Conservation (phyloP, 1,140 invertebrate species). For the Drosophila ambigua region DNA sequence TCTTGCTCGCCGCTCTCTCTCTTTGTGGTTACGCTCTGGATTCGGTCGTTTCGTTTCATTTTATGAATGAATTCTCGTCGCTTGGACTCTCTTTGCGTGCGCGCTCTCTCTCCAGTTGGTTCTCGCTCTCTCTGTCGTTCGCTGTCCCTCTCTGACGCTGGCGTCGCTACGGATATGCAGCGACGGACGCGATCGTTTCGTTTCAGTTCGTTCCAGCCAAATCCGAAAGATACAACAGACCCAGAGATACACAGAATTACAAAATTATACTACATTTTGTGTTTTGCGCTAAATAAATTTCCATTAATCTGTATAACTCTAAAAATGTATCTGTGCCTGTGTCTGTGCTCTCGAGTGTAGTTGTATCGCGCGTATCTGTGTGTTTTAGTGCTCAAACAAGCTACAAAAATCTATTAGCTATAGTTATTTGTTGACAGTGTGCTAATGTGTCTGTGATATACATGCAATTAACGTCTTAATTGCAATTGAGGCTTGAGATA, state of each 20-base stretch:
- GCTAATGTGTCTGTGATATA: slow-evolving; percentile 48
- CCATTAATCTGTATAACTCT: slow-evolving; percentile 49
- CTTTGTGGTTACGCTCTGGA: no score
- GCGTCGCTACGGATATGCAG: slow-evolving; percentile 69
- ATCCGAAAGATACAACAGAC: slow-evolving; percentile 83
- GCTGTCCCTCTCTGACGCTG: slow-evolving; percentile 39
- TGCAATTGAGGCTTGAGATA: slow-evolving; percentile 53
- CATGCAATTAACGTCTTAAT: slow-evolving; percentile 51
- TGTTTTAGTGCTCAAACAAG: background rate
- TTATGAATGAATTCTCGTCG: slow-evolving; percentile 78
- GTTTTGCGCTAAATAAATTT: slow-evolving; percentile 63
- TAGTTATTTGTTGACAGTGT: slow-evolving; percentile 22
- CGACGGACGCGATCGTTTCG: slow-evolving; percentile 77
- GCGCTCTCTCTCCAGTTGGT: slow-evolving; percentile 12
- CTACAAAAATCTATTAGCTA: slow-evolving; percentile 17
- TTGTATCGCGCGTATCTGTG: background rate
- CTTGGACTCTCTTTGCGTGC: slow-evolving; percentile 53
- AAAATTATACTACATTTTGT: slow-evolving; percentile 52
- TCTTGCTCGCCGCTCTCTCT: slow-evolving; percentile 5
- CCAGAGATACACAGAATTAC: slow-evolving; percentile 55
- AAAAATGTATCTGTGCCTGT: slow-evolving; percentile 9
- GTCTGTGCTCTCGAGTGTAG: background rate
- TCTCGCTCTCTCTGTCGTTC: slow-evolving; percentile 28
- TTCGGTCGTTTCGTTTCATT: slow-evolving; percentile 46
- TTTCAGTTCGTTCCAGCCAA: slow-evolving; percentile 80